A percentile compares a stretch with the other conserved stretches of the same genome.
phyloP scores from a whole-genome alignment of 2,797 vertebrate species.

The Morelia viridis region DNA sequence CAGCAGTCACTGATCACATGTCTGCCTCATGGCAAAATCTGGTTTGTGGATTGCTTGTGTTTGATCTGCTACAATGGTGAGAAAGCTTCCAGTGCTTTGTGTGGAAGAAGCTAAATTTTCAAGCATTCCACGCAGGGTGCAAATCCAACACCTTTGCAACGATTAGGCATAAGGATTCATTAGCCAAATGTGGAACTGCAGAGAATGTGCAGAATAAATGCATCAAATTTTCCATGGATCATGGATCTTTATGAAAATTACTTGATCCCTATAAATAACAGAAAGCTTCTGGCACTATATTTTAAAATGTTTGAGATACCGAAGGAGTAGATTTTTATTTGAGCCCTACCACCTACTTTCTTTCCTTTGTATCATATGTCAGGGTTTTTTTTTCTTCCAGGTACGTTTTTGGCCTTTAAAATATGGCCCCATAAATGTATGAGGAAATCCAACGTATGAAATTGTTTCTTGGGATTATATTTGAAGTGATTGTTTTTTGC shows the following conservation, averaged over 20 bases:
- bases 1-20: constrained; percentile 49
- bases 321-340: not conserved
- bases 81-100: constrained; percentile 22
- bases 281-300: not conserved
- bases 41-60: constrained; percentile 27
- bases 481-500: not conserved
- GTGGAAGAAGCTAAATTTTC: not conserved
- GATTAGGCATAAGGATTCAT: not conserved
- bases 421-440: not conserved
- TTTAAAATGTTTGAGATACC: not conserved
- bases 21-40: constrained; percentile 28
- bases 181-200: not conserved
- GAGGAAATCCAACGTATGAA: not conserved
- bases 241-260: not conserved
- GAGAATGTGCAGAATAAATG: too few relatives aligned
- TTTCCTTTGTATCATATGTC: not conserved
- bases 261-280: not conserved
- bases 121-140: not conserved
- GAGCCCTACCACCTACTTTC: not conserved
- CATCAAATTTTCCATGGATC: not conserved
- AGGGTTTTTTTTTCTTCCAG: not conserved
- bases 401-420: not conserved
- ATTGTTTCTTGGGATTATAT: not conserved
- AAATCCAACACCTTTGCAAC: not conserved
- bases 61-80: not conserved